Base-by-base conservation (phyloP, 2,797 vertebrate species). In the Karalla daura region DNA sequence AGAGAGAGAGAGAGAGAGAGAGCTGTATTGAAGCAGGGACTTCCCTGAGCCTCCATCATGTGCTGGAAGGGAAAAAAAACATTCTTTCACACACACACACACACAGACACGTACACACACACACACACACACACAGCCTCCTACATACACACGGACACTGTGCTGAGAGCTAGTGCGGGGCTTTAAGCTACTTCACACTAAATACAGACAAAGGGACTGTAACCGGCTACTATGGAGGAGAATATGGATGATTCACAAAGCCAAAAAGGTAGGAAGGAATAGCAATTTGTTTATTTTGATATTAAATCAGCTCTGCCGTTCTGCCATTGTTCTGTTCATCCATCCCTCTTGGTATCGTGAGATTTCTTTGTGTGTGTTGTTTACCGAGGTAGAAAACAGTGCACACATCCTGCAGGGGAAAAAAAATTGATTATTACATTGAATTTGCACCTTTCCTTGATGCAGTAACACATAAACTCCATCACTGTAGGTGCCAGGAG, bases 171-270 rank as follows among this genome's bases (percentile, higher is more conserved):
- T 76, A 85, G 85, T 84, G 73, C 81, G 79, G 71, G 81, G 83
- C 75, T 92, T 89, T 85, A 79, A 86, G 79, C 55, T 51, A 81
- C 69, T 83, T 88, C 78, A 73, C 77, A 70, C 65, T 46, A 70
- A 80, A 76, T 2, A 51, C 32, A 84, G 80, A 91, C 81, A 91
- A 89, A 89, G 65, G 83, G 73, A 88, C 70, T 91, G 88, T 92
- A 91, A 92, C 91, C 76, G 63, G 64, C 79, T 50, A 87, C 93
- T 84, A 98, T 98, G 97, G 97, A 98, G 92, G 97, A 98, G 90
- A 98, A 97, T 89, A 98, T 97, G 96, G 97, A 98, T 92, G 96
- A 98, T 84, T 96, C 96, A 46, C 96, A 98, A 91, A 97, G 95
- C 91, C 96, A 97, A 87, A 98, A 98, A 97, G 97, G 97, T 98